These are phyloP conservation scores for Edolisoma coerulescens DNA, from an alignment of 2,113 vertebrate species.

Conservation along the genomic window DNA sequence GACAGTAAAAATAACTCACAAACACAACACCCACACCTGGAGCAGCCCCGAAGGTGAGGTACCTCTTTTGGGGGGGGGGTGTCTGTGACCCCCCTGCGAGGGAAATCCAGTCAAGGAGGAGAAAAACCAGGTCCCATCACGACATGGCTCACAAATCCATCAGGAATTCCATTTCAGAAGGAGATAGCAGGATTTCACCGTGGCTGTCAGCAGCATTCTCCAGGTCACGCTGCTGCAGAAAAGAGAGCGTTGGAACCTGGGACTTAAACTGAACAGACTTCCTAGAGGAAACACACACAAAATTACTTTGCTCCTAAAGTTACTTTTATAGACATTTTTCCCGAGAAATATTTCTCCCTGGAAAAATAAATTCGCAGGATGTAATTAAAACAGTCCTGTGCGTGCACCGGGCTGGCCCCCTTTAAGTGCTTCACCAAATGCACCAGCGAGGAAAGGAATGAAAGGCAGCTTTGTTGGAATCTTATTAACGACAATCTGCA, in stretches of 20 bases:
- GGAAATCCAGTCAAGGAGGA: background rate
- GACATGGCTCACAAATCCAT: background rate
- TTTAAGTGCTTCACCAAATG: conserved; percentile 71
- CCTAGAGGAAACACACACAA: conserved; percentile 67
- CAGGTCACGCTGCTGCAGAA: background rate
- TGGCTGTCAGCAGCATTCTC: conserved; percentile 28
- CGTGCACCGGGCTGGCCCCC: conserved; percentile 33
- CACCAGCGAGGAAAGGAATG: conserved; percentile 41
- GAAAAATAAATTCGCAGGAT: conserved; percentile 74
- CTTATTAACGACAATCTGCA: conserved; percentile 45
- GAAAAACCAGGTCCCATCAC: background rate
- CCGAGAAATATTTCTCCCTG: conserved; percentile 68
- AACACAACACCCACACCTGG: background rate
- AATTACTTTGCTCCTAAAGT: conserved; percentile 44
- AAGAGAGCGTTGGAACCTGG: conserved; percentile 30
- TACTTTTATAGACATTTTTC: conserved; percentile 67
- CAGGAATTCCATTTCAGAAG: background rate
- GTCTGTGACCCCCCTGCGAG: background rate
- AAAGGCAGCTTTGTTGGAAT: conserved; percentile 70
- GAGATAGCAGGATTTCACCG: background rate
- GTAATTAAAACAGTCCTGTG: conserved; percentile 65
- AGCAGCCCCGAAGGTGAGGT: background rate
- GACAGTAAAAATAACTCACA: background rate
- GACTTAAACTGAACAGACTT: conserved; percentile 71
- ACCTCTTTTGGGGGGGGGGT: background rate